Evolutionary conservation across 2,113 vertebrate species (phyloP), one percentile per base, ranked within the genome.

Genomic region (Apteryx mantelli): DNA sequence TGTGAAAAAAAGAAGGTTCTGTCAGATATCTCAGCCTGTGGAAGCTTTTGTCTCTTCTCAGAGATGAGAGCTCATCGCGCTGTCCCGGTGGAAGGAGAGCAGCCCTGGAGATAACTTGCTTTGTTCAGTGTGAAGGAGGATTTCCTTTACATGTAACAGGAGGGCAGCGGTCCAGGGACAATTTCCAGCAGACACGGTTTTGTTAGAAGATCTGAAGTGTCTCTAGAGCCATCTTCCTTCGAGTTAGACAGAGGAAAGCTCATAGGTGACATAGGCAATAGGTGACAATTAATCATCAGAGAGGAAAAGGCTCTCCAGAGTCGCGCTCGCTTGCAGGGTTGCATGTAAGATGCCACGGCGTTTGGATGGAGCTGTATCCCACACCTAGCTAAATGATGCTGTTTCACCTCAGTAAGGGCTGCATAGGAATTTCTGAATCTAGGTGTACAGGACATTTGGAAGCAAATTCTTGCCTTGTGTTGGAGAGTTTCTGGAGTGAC

Each of bases 91-190:
- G 24, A 32, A 65, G 66, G 46, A 40, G 3, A 0, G 63, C 64
- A 55, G 76, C 34, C 3, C n/a, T 46, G 32, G 30, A 18, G 50
- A 32, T 2, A 32, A 21, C 42, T 50, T 11, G 15, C 18, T 77
- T 36, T 18, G 36, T 9, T 36, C 46, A 53, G 10, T 3, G 2
- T 9, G 38, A 7, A 34, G 34, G 28, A 50, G 16, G 53, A 48
- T 3, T 25, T 19, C 55, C 21, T 44, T 32, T 0, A 8, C 8
- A 2, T 1, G 0, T 7, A n/a, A 42, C 13, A 64, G 12, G 34
- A 86, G n/a, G 17, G 65, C 13, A 46, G 24, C 14, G 44, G 16
- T 21, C 8, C 7, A 1, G 55, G 34, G 36, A 22, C 5, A 48
- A 61, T 34, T 15, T 6, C n/a, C 80, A 50, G 42, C 40, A 32